Conservation (phyloP, 2,113 vertebrate species). For the Cyprinus carpio region DNA sequence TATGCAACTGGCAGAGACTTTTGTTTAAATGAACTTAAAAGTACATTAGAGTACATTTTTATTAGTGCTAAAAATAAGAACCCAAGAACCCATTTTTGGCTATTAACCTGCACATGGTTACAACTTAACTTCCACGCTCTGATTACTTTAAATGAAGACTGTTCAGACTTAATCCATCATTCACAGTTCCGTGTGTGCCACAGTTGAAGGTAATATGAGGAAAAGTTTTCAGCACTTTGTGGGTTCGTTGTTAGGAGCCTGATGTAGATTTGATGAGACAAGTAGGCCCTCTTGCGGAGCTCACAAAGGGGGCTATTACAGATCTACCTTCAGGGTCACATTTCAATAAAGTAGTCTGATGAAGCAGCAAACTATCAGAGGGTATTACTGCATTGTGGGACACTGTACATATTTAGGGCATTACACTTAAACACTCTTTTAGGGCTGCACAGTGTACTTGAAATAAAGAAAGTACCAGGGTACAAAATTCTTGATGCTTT, state of each 20-base stretch:
- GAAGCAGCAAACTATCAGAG: not conserved
- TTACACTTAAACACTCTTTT: not conserved
- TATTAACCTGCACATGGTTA: not conserved
- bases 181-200: not conserved
- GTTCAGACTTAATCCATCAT: not conserved
- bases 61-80: not conserved
- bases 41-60: too few relatives aligned
- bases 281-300: not conserved
- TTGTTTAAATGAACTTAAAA: not conserved
- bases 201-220: not conserved
- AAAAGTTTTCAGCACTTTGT: not conserved
- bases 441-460: not conserved
- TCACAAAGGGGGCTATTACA: not conserved
- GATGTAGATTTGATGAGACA: slow-evolving; percentile 42
- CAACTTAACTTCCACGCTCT: slow-evolving; percentile 20
- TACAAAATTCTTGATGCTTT: too few relatives aligned
- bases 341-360: not conserved
- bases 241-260: slow-evolving; percentile 42
- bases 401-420: not conserved
- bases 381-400: not conserved
- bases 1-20: not conserved
- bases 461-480: too few relatives aligned
- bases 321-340: slow-evolving; percentile 30
- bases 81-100: not conserved
- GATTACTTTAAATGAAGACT: not conserved